phyloP scores from a whole-genome alignment of 2,888 invertebrate genomes.

The Camptogramma bilineatum region DNA sequence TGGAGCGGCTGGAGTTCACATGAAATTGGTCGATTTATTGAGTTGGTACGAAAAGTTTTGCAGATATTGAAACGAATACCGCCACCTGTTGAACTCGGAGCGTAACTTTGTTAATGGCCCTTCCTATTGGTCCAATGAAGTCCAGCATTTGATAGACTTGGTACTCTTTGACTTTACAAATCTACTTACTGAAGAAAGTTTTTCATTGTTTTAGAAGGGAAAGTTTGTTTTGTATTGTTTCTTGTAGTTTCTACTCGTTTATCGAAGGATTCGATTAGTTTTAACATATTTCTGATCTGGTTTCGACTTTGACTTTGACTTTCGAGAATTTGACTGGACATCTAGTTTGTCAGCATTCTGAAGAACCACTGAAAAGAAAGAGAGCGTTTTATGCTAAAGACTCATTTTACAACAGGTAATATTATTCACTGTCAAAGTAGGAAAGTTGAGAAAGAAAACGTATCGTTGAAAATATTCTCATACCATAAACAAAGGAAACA shows the following conservation, averaged over 20 bases:
- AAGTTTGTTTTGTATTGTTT: conserved; percentile 4
- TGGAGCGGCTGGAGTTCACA: conserved; percentile 43
- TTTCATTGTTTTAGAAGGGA: neutral
- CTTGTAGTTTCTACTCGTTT: neutral
- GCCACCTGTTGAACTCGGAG: conserved; percentile 79
- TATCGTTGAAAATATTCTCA: neutral
- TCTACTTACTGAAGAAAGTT: conserved; percentile 22
- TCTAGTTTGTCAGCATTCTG: neutral
- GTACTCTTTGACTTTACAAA: conserved; percentile 27
- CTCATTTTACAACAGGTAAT: neutral
- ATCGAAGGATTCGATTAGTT: neutral
- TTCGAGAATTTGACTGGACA: too few species aligned
- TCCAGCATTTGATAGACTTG: conserved; percentile 53
- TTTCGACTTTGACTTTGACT: too few species aligned
- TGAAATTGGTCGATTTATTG: conserved; percentile 74
- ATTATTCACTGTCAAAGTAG: neutral
- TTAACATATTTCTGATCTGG: neutral
- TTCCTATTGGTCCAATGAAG: conserved; percentile 65
- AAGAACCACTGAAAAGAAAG: too few species aligned
- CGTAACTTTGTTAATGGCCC: conserved; percentile 78
- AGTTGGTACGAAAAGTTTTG: conserved; percentile 81
- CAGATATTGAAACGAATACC: conserved; percentile 84
- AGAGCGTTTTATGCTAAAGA: too few species aligned
- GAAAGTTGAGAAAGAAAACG: neutral
- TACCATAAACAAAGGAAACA: neutral